A percentile compares a stretch with the other conserved stretches of the same genome.
Evolutionary conservation across 1,140 invertebrate species (phyloP).

Genomic region (Nephila pilipes): DNA sequence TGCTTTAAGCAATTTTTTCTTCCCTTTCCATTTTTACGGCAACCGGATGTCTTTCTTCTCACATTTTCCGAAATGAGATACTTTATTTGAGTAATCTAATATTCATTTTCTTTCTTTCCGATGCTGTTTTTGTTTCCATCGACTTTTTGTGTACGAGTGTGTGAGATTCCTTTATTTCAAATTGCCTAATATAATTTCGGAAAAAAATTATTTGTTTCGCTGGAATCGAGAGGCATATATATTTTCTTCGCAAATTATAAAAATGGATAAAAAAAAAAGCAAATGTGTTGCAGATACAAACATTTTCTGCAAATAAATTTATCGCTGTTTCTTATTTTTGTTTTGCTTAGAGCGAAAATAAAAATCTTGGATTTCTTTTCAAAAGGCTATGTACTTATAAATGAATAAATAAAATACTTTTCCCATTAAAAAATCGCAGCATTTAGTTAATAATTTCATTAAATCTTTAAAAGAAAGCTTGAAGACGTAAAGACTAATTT

Average conservation of each 20-base stretch:
- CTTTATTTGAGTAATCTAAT: slow-evolving; percentile 70
- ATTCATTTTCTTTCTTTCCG: slow-evolving; percentile 40
- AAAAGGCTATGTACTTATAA: too few relatives aligned
- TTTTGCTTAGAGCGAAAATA: background rate
- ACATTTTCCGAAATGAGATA: slow-evolving; percentile 64
- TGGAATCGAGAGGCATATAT: background rate
- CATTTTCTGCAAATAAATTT: slow-evolving; percentile 24
- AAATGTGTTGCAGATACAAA: slow-evolving; percentile 16
- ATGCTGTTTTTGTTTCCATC: slow-evolving; percentile 27
- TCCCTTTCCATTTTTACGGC: background rate
- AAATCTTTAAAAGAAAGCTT: too few relatives aligned
- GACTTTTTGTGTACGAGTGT: background rate
- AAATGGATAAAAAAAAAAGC: background rate
- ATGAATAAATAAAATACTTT: too few relatives aligned
- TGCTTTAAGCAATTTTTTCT: slow-evolving; percentile 48
- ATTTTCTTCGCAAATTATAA: slow-evolving; percentile 9
- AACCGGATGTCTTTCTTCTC: slow-evolving; percentile 36
- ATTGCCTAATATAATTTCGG: slow-evolving; percentile 50
- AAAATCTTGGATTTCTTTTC: background rate
- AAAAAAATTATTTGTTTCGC: slow-evolving; percentile 40
- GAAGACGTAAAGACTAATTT: too few relatives aligned
- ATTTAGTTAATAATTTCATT: too few relatives aligned
- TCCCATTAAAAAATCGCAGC: too few relatives aligned
- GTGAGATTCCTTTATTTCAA: slow-evolving; percentile 29
- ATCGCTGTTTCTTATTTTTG: background rate